These are phyloP conservation scores for Galeopterus variegatus DNA, from an alignment of 2,113 vertebrate species.

Conservation along the genomic window DNA sequence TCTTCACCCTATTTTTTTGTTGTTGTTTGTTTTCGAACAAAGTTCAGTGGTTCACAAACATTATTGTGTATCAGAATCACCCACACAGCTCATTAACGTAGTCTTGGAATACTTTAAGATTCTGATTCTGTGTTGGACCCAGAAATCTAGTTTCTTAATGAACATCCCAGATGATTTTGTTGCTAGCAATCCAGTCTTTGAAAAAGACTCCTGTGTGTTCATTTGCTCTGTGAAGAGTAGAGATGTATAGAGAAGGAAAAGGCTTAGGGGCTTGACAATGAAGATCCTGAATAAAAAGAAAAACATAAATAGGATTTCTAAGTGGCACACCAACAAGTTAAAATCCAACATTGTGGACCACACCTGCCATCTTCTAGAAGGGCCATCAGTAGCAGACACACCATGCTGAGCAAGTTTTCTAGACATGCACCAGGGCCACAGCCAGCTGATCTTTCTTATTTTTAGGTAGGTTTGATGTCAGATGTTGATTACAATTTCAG, in stretches of 20 bases:
- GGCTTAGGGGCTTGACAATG: neutral
- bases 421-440: neutral
- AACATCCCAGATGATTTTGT: neutral
- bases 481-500: neutral
- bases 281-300: neutral
- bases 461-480: conserved; percentile 12
- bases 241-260: neutral
- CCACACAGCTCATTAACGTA: neutral
- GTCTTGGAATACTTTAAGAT: neutral
- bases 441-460: neutral
- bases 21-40: neutral
- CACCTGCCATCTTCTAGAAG: neutral
- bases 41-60: neutral
- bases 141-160: conserved; percentile 41
- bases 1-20: neutral
- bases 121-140: neutral
- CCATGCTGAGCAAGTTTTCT: neutral
- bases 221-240: neutral
- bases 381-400: neutral
- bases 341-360: neutral
- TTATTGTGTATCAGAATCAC: neutral
- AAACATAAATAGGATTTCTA: neutral
- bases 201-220: neutral
- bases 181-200: neutral
- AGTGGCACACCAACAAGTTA: neutral